phyloP scores from a whole-genome alignment of 2,797 vertebrate species.

The Hirundo rustica region DNA sequence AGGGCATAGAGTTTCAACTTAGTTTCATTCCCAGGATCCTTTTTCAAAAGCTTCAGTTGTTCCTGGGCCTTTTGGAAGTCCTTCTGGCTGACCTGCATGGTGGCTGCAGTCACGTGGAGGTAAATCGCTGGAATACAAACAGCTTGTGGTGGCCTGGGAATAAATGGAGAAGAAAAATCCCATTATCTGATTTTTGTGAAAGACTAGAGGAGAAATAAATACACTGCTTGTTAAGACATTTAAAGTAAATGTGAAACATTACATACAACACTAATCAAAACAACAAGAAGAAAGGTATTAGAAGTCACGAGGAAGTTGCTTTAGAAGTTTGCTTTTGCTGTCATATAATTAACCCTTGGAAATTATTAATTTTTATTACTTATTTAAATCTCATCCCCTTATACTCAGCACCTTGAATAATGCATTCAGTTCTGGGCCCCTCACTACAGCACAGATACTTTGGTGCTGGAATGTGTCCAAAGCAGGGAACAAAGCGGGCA shows the following conservation, averaged over 20 bases:
- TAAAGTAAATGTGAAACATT: not conserved
- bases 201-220: not conserved
- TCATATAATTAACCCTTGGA: not conserved
- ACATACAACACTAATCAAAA: not conserved
- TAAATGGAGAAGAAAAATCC: not conserved
- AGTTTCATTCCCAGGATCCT: slow-evolving; percentile 87
- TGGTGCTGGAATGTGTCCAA: not conserved
- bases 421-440: not conserved
- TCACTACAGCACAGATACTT: not conserved
- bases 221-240: not conserved
- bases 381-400: not conserved
- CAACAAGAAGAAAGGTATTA: not conserved
- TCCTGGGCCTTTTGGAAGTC: slow-evolving; percentile 86
- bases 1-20: slow-evolving; percentile 91
- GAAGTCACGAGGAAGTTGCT: not conserved
- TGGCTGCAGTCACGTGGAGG: slow-evolving; percentile 72
- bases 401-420: not conserved
- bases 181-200: not conserved
- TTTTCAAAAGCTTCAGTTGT: slow-evolving; percentile 81
- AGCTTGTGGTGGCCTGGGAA: slow-evolving; percentile 14
- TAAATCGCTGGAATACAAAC: slow-evolving; percentile 37
- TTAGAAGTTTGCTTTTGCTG: not conserved
- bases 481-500: not conserved
- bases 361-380: not conserved
- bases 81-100: slow-evolving; percentile 77